Percentiles rank a stretch among this genome's conserved stretches.
These are phyloP conservation scores for Sycophaga agraensis DNA, from an alignment of 1,140 invertebrate genomes.

Conservation along the genomic window DNA sequence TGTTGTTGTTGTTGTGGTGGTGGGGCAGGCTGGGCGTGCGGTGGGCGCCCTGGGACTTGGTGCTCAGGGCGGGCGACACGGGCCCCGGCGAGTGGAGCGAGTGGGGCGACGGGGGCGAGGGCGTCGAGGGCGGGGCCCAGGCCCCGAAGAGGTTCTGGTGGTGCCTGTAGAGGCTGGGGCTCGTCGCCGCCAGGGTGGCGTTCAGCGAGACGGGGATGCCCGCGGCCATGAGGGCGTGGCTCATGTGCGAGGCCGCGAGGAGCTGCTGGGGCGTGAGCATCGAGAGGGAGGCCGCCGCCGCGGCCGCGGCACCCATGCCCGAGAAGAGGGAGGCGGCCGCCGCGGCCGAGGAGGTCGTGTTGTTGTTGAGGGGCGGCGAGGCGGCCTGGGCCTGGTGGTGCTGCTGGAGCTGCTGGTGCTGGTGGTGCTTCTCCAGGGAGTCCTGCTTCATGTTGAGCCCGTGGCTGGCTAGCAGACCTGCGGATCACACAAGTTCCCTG, in stretches of 20 bases:
- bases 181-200: neutral
- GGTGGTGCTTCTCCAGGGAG: constrained; percentile 34
- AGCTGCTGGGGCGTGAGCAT: constrained; percentile 59
- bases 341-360: constrained; percentile 29
- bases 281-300: constrained; percentile 50
- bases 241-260: constrained; percentile 10
- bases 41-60: constrained; percentile 37
- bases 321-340: neutral
- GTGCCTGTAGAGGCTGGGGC: constrained; percentile 49
- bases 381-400: constrained; percentile 32
- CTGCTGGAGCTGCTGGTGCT: neutral
- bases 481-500: too few species aligned
- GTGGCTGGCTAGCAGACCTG: constrained; percentile 48
- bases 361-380: constrained; percentile 51
- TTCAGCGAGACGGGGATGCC: constrained; percentile 47
- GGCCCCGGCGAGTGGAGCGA: constrained; percentile 45
- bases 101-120: constrained; percentile 48
- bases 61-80: constrained; percentile 44
- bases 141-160: constrained; percentile 60
- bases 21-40: constrained; percentile 37
- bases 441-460: constrained; percentile 48
- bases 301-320: constrained; percentile 37
- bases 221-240: constrained; percentile 55
- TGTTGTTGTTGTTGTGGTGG: constrained; percentile 45
- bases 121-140: constrained; percentile 44